Evolutionary conservation across 2,113 vertebrate genomes (phyloP).

Genomic region (Hiodon tergisus): DNA sequence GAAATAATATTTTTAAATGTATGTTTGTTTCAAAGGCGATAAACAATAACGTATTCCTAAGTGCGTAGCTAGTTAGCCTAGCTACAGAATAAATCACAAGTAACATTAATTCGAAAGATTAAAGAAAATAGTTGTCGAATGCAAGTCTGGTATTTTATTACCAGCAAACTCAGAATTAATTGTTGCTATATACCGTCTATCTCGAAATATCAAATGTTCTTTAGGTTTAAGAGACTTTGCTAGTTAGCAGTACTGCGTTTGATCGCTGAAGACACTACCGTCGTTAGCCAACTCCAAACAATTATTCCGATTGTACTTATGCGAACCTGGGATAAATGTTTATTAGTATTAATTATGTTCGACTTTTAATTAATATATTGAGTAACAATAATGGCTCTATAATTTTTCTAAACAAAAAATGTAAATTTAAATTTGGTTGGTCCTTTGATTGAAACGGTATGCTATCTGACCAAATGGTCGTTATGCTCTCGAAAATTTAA

Average conservation of each 20-base stretch:
- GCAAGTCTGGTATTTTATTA: not conserved
- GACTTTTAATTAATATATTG: constrained; percentile 12
- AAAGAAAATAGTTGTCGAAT: not conserved
- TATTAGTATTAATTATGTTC: not conserved
- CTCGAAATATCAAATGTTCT: constrained; percentile 2
- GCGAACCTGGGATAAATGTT: constrained; percentile 24
- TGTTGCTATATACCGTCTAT: not conserved
- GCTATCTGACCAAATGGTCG: constrained; percentile 30
- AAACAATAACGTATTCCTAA: not conserved
- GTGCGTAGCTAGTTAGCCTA: constrained; percentile 23
- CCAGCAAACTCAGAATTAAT: not conserved
- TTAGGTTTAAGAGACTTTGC: constrained; percentile 2
- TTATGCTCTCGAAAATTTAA: constrained; percentile 31
- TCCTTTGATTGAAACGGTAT: constrained; percentile 29
- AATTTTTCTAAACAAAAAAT: constrained; percentile 11
- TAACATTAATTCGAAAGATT: not conserved
- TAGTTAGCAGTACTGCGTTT: constrained; percentile 12
- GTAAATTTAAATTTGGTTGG: constrained; percentile 18
- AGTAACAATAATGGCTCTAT: constrained; percentile 17
- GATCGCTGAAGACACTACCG: constrained; percentile 2
- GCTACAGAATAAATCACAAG: constrained; percentile 20
- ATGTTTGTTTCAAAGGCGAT: not conserved
- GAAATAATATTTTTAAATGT: constrained; percentile 18
- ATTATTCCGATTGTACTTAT: constrained; percentile 13
- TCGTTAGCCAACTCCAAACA: constrained; percentile 17